phyloP scores from a whole-genome alignment of 2,888 invertebrate genomes.

The Platerodrilus igneus region DNA sequence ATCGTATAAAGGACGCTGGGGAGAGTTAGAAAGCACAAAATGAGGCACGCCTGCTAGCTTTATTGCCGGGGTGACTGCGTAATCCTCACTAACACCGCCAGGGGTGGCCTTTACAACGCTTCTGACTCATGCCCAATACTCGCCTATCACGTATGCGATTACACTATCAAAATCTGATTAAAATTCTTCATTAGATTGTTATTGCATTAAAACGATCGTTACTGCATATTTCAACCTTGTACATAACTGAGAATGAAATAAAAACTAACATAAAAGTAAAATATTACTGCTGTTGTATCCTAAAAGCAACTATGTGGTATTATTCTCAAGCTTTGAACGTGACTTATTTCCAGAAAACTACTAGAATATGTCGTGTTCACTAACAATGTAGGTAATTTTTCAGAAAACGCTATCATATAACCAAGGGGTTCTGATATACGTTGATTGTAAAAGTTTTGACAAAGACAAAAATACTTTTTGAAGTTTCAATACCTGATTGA shows the following conservation, averaged over 20 bases:
- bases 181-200: too few species aligned
- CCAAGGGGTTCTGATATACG: slow-evolving; percentile 23
- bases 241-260: too few species aligned
- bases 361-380: slow-evolving; percentile 20
- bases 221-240: too few species aligned
- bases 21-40: slow-evolving; percentile 25
- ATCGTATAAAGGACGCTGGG: slow-evolving; percentile 23
- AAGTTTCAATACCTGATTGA: slow-evolving; percentile 20
- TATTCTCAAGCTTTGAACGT: slow-evolving; percentile 30
- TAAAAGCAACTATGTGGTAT: too few species aligned
- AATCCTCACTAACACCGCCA: slow-evolving; percentile 24
- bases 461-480: slow-evolving; percentile 23
- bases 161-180: too few species aligned
- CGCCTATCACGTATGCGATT: too few species aligned
- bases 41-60: slow-evolving; percentile 26
- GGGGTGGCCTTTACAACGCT: slow-evolving; percentile 22
- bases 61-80: slow-evolving; percentile 26
- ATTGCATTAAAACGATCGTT: slow-evolving; percentile 12
- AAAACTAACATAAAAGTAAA: slow-evolving; percentile 33
- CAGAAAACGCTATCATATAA: slow-evolving; percentile 25
- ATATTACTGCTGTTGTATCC: slow-evolving; percentile 31
- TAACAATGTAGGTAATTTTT: slow-evolving; percentile 26
- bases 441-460: slow-evolving; percentile 27
- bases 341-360: slow-evolving; percentile 28
- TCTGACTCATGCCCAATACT: slow-evolving; percentile 26